phyloP scores from a whole-genome alignment of 2,113 vertebrate species.

The Etheostoma cragini region DNA sequence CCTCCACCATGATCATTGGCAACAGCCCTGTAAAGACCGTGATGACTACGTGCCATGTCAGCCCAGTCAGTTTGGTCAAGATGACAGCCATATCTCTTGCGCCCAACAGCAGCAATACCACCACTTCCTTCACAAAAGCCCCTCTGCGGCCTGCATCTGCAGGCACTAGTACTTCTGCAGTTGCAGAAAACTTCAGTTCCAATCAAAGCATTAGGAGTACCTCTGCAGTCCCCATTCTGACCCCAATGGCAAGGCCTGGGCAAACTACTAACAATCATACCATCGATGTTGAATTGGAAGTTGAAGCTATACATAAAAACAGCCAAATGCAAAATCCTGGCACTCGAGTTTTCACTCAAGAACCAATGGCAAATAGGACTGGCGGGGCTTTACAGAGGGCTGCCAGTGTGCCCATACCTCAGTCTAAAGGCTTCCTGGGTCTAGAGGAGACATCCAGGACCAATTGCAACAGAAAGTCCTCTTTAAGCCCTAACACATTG shows the following conservation, averaged over 20 bases:
- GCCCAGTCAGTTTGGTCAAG: slow-evolving; percentile 94
- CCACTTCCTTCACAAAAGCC: slow-evolving; percentile 74
- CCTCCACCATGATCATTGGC: slow-evolving; percentile 93
- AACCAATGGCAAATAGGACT: slow-evolving; percentile 72
- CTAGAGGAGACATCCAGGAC: slow-evolving; percentile 81
- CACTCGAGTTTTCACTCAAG: slow-evolving; percentile 56
- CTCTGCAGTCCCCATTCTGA: slow-evolving; percentile 88
- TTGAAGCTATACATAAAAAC: slow-evolving; percentile 87
- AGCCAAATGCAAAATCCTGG: slow-evolving; percentile 74
- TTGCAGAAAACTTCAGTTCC: slow-evolving; percentile 83
- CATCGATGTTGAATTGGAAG: slow-evolving; percentile 91
- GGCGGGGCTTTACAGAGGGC: slow-evolving; percentile 84
- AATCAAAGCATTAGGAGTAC: slow-evolving; percentile 87
- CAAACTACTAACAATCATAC: slow-evolving; percentile 69
- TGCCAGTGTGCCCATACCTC: slow-evolving; percentile 84
- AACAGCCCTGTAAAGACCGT: slow-evolving; percentile 96
- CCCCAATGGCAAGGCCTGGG: slow-evolving; percentile 82
- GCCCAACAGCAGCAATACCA: slow-evolving; percentile 80
- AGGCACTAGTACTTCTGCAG: slow-evolving; percentile 73
- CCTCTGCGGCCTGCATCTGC: slow-evolving; percentile 88
- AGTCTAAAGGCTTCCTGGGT: slow-evolving; percentile 82
- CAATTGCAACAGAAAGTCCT: slow-evolving; percentile 81
- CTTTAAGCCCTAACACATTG: slow-evolving; percentile 73
- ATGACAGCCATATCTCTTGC: slow-evolving; percentile 95
- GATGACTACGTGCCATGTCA: slow-evolving; percentile 92